Evolutionary conservation across 1,140 invertebrate genomes (phyloP), one percentile per base, ranked within the genome.

Genomic region (Dinothrombium tinctorium): DNA sequence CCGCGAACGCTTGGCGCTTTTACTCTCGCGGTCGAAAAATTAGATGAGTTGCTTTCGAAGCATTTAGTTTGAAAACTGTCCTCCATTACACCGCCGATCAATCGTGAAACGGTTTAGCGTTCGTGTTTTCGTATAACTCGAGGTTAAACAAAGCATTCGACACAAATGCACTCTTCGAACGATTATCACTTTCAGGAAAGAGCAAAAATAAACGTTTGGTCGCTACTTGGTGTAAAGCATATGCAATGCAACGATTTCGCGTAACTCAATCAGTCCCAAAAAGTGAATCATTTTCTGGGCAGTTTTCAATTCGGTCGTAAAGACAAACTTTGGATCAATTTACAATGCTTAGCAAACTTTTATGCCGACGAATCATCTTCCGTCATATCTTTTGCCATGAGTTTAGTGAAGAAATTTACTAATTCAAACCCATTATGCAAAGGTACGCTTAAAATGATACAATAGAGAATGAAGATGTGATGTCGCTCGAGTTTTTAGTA

Each of bases 271-370:
- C 76, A 83, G 42, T 76, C 72, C 47, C 87, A 94, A 57, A 94
- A 94, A 64, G 67, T 96, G 43, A 98, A 96, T 58, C 90, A 96
- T 57, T 86, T 94, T 54, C 87, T 90, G 0, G 89, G 87, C 12
- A 86, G 84, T 7, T 96, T 95, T 60, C 86, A 95, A 59, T 75
- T 96, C 36, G 90, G 90, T 0, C 65, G 90, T 0, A 98, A 98
- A 60, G 90, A 98, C 58, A 64, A 80, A 19, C 65, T 95, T 20
- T 96, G 87, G 86, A 64, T 74, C 21, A 86, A 84, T 53, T 46
- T 68, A 28, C 53, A 52, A 48, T n/a, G n/a, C n/a, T n/a, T n/a
- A n/a, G n/a, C n/a, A n/a, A n/a, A n/a, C n/a, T n/a, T n/a, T n/a
- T n/a, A n/a, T n/a, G n/a, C n/a, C n/a, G n/a, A n/a, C n/a, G n/a